Conservation (phyloP, 2,113 vertebrate species). For the Prinia subflava region DNA sequence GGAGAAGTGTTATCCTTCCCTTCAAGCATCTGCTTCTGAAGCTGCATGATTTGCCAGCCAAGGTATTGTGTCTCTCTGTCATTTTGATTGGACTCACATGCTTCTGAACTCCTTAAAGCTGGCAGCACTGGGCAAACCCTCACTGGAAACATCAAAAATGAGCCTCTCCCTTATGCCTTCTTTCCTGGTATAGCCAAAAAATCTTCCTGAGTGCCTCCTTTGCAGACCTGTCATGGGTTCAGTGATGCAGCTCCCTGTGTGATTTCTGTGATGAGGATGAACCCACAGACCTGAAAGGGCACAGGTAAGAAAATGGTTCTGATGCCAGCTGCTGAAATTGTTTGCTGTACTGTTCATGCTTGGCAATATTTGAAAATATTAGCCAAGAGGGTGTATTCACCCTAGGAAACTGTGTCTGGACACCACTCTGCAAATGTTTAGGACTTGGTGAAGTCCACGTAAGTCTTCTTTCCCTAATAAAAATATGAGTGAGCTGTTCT, state of each 20-base stretch:
- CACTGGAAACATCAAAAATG: background rate
- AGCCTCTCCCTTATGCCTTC: background rate
- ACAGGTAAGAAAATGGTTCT: background rate
- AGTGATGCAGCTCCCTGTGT: background rate
- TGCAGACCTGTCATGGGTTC: background rate
- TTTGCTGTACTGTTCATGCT: background rate
- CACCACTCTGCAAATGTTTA: background rate
- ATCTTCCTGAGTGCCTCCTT: background rate
- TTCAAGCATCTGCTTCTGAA: background rate
- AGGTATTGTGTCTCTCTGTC: background rate
- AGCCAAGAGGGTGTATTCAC: background rate
- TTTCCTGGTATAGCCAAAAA: background rate
- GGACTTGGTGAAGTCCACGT: background rate
- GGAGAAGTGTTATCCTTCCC: background rate
- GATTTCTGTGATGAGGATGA: background rate
- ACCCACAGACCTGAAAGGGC: background rate
- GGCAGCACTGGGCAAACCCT: background rate
- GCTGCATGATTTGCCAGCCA: background rate
- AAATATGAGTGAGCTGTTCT: background rate
- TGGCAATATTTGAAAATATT: background rate
- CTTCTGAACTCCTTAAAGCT: background rate
- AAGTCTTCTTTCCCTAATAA: background rate
- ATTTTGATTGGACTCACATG: background rate
- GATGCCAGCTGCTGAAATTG: background rate
- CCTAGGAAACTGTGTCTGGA: background rate